phyloP scores from a whole-genome alignment of 2,113 vertebrate genomes.

The Uria aalge region DNA sequence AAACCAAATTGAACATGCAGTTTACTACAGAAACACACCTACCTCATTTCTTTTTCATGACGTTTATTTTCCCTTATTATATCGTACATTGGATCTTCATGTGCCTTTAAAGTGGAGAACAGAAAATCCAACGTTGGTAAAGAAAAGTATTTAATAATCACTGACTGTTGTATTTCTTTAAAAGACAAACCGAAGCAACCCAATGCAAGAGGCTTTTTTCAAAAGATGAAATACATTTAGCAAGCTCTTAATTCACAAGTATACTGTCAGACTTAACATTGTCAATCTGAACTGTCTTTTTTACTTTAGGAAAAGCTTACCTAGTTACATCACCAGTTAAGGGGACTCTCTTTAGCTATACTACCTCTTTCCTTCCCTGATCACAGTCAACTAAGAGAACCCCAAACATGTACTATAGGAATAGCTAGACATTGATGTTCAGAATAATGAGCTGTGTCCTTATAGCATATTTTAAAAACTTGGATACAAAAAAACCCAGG shows the following conservation, averaged over 20 bases:
- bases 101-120: slow-evolving; percentile 78
- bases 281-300: neutral
- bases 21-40: neutral
- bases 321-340: neutral
- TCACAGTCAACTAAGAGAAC: neutral
- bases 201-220: neutral
- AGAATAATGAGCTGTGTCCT: neutral
- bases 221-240: neutral
- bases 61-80: slow-evolving; percentile 90
- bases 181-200: neutral
- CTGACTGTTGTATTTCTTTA: neutral
- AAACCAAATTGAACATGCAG: neutral
- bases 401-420: neutral
- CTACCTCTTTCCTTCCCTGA: neutral
- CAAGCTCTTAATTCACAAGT: neutral
- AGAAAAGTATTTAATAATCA: neutral
- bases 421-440: neutral
- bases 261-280: neutral
- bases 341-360: neutral
- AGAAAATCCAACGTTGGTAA: neutral
- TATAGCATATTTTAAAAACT: neutral
- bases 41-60: slow-evolving; percentile 92
- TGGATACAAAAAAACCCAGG: neutral
- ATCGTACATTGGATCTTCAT: slow-evolving; percentile 97
- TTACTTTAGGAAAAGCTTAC: neutral